These are phyloP conservation scores for Cyphomyrmex costatus DNA, from an alignment of 1,140 invertebrate genomes.

Conservation along the genomic window DNA sequence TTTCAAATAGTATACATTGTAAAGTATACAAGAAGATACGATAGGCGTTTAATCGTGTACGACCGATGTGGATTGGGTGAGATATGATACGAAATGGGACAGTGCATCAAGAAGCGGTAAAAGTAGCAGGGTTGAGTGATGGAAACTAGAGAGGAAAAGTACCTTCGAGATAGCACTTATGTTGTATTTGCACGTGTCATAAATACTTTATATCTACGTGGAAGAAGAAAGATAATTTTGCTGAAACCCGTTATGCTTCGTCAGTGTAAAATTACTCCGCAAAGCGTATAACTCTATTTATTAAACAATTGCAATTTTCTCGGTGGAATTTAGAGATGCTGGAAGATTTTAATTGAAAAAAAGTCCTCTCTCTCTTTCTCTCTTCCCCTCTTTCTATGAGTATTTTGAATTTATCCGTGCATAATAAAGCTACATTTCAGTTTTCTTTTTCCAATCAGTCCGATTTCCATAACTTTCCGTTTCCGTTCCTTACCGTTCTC, in stretches of 20 bases:
- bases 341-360: slow-evolving; percentile 1
- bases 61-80: slow-evolving; percentile 49
- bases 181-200: slow-evolving; percentile 50
- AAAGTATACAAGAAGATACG: slow-evolving; percentile 43
- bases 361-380: too few species aligned
- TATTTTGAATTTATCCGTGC: not conserved
- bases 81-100: slow-evolving; percentile 54
- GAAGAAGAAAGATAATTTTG: slow-evolving; percentile 24
- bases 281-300: not conserved
- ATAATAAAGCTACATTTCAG: not conserved
- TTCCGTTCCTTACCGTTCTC: not conserved
- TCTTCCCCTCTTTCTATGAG: too few species aligned
- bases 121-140: slow-evolving; percentile 38
- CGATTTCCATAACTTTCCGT: not conserved
- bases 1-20: slow-evolving; percentile 37
- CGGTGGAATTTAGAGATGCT: not conserved
- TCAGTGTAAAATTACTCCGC: not conserved
- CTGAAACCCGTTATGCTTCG: not conserved
- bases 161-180: slow-evolving; percentile 60
- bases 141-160: slow-evolving; percentile 43
- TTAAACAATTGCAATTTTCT: not conserved
- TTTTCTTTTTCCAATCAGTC: not conserved
- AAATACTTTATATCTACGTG: slow-evolving; percentile 45
- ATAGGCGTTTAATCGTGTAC: slow-evolving; percentile 52
- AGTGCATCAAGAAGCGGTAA: slow-evolving; percentile 52